Percentiles rank a stretch among this genome's conserved stretches.
These are phyloP conservation scores for Schrankia costaestrigalis DNA, from an alignment of 2,888 invertebrate genomes.

Conservation along the genomic window DNA sequence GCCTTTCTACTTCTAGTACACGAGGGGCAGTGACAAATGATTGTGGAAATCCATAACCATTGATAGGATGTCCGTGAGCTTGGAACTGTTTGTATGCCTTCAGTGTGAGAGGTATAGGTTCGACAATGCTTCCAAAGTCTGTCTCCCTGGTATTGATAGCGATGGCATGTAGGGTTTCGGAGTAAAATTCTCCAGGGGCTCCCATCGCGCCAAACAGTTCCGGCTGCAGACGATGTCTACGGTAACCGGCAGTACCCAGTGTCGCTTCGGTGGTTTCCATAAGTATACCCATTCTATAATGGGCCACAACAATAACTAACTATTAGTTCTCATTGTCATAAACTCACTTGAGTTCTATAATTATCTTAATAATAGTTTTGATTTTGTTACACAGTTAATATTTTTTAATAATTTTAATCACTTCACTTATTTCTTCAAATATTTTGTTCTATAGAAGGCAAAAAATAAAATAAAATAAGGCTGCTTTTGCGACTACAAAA, in stretches of 20 bases:
- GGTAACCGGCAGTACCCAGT: conserved; percentile 63
- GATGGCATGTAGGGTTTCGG: conserved; percentile 64
- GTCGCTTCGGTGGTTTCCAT: conserved; percentile 73
- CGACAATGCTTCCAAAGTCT: conserved; percentile 66
- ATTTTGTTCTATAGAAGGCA: conserved; percentile 26
- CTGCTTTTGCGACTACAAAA: conserved; percentile 39
- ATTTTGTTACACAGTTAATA: conserved; percentile 19
- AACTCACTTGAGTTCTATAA: conserved; percentile 46
- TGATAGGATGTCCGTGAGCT: conserved; percentile 42
- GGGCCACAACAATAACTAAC: conserved; percentile 48
- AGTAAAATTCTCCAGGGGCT: conserved; percentile 57
- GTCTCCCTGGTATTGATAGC: conserved; percentile 69
- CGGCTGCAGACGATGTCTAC: conserved; percentile 48
- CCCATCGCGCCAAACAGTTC: conserved; percentile 64
- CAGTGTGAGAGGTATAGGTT: conserved; percentile 65
- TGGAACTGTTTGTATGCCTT: conserved; percentile 61
- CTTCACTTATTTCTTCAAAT: conserved; percentile 17
- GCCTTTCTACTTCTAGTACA: conserved; percentile 40
- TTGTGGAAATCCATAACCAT: conserved; percentile 51
- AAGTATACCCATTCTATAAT: conserved; percentile 76
- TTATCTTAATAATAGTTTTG: conserved; percentile 31
- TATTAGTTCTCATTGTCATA: conserved; percentile 45
- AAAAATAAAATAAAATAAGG: conserved; percentile 21
- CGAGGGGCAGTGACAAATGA: conserved; percentile 44
- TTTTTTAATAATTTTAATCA: conserved; percentile 16